Evolutionary conservation across 2,113 vertebrate genomes (phyloP).

Genomic region (Pogona vitticeps): DNA sequence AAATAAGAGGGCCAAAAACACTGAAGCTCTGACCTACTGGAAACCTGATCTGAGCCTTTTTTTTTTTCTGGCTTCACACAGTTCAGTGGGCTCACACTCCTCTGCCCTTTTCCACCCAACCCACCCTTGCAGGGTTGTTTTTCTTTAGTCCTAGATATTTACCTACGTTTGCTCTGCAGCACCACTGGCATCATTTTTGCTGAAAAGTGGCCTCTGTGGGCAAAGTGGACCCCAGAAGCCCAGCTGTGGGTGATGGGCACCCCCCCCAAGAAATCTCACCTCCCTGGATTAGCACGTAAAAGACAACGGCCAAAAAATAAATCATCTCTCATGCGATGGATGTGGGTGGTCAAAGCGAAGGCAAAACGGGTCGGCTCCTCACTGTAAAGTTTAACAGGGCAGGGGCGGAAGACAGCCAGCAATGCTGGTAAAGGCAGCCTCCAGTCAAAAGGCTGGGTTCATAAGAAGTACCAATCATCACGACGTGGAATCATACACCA

Average conservation of each 20-base stretch:
- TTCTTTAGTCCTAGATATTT: no score
- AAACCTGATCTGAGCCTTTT: no score
- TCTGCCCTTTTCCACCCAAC: no score
- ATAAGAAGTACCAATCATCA: no score
- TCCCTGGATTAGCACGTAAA: neutral
- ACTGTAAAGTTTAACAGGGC: slow-evolving; percentile 31
- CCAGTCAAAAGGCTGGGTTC: neutral
- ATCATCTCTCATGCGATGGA: slow-evolving; percentile 20
- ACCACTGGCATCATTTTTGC: no score
- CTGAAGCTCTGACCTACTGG: no score
- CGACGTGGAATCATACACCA: no score
- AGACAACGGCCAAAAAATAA: neutral
- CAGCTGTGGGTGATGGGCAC: neutral
- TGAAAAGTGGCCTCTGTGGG: neutral
- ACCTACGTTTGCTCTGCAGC: no score
- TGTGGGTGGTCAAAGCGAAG: slow-evolving; percentile 26
- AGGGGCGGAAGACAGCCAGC: neutral
- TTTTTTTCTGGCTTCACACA: no score
- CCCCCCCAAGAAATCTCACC: neutral
- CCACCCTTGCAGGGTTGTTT: no score
- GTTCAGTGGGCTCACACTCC: no score
- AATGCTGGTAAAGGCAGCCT: neutral
- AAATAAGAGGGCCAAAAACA: no score
- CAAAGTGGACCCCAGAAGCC: neutral
- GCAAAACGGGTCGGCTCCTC: slow-evolving; percentile 21